phyloP scores from a whole-genome alignment of 1,140 invertebrate genomes.

The Drosophila kanapiae region DNA sequence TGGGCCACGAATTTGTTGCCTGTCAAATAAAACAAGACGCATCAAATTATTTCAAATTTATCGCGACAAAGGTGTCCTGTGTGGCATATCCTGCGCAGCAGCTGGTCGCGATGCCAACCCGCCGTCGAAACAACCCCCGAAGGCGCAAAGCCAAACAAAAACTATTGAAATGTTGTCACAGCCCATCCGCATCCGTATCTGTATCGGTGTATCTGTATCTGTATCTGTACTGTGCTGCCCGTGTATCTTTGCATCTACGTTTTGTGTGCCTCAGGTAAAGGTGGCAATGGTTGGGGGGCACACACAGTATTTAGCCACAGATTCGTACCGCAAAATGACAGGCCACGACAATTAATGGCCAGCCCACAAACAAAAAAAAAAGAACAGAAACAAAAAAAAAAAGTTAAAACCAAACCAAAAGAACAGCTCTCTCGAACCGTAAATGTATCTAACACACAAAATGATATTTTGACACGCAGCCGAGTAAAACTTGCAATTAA shows the following conservation, averaged over 20 bases:
- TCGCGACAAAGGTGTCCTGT: constrained; percentile 57
- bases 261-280: constrained; percentile 8
- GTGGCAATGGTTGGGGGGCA: background rate
- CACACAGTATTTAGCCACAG: constrained; percentile 62
- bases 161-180: constrained; percentile 50
- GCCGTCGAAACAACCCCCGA: constrained; percentile 29
- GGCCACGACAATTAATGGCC: constrained; percentile 70
- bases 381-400: background rate
- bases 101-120: constrained; percentile 40
- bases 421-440: constrained; percentile 14
- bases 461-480: constrained; percentile 82
- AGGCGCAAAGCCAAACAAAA: constrained; percentile 18
- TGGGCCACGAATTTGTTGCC: constrained; percentile 75
- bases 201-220: constrained; percentile 2
- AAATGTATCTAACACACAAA: constrained; percentile 59
- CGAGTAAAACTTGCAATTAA: constrained; percentile 72
- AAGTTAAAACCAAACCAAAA: background rate
- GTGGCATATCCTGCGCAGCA: constrained; percentile 9
- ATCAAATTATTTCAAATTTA: constrained; percentile 83
- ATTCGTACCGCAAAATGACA: constrained; percentile 80
- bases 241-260: constrained; percentile 4
- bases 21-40: constrained; percentile 83
- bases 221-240: background rate
- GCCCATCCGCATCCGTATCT: constrained; percentile 9
- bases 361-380: background rate